Percentiles rank a stretch among this genome's conserved stretches.
phyloP scores from a whole-genome alignment of 2,113 vertebrate genomes.

The Leuciscus idus region DNA sequence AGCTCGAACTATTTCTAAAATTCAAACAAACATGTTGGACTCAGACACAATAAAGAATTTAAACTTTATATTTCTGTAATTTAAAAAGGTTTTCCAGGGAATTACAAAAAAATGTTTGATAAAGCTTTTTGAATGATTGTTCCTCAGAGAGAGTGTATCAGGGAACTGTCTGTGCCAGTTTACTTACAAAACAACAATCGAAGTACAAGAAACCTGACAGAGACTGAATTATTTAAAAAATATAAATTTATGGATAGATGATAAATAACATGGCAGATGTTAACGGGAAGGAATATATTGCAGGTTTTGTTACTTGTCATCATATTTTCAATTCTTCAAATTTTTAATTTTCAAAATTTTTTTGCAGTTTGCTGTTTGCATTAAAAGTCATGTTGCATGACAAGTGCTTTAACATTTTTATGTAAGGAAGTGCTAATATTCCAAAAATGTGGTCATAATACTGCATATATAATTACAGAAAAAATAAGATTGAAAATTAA shows the following conservation, averaged over 20 bases:
- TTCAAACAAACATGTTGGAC: background rate
- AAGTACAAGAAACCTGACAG: background rate
- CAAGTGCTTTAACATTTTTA: no score
- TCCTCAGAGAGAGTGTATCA: background rate
- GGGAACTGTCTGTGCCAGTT: background rate
- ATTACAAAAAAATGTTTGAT: no score
- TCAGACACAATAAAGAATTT: background rate
- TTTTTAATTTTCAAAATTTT: background rate
- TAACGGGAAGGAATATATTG: background rate
- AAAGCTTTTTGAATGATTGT: background rate
- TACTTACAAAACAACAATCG: background rate
- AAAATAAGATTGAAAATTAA: background rate
- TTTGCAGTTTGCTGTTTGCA: background rate
- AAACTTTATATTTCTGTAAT: background rate
- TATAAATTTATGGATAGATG: background rate
- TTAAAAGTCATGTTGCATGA: no score
- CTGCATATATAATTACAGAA: background rate
- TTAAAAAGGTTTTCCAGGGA: no score
- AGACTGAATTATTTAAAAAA: background rate
- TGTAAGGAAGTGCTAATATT: no score
- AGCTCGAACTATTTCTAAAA: background rate
- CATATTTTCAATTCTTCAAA: background rate
- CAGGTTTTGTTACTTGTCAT: background rate
- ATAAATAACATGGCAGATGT: background rate
- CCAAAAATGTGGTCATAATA: background rate